These are phyloP conservation scores for Steinernema feltiae DNA, from an alignment of 1,140 invertebrate genomes.

Conservation along the genomic window DNA sequence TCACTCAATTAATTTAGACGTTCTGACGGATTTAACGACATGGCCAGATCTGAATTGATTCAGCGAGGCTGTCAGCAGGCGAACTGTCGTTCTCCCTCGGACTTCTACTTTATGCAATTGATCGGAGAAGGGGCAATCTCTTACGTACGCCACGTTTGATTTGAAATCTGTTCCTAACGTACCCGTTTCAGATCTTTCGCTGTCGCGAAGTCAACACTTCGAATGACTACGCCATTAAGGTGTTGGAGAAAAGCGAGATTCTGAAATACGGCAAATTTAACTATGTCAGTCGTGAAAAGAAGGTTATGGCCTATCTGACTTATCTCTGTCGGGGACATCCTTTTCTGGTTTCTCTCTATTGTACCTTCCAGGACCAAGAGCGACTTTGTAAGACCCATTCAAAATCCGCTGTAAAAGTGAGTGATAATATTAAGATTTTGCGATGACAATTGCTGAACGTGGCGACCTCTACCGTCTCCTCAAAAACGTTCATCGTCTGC, in stretches of 20 bases:
- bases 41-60: background rate
- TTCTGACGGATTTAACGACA: background rate
- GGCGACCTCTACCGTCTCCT: conserved; percentile 86
- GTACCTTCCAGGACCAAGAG: conserved; percentile 88
- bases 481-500: conserved; percentile 81
- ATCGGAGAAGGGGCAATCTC: conserved; percentile 51
- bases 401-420: no score
- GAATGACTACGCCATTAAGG: conserved; percentile 47
- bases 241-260: conserved; percentile 63
- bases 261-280: conserved; percentile 83
- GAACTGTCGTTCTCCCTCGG: background rate
- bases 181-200: conserved; percentile 35
- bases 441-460: conserved; percentile 85
- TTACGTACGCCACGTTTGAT: conserved; percentile 67
- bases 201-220: conserved; percentile 38
- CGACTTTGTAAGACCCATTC: conserved; percentile 74
- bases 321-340: conserved; percentile 61
- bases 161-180: background rate
- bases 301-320: conserved; percentile 66
- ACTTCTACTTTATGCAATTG: conserved; percentile 44
- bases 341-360: conserved; percentile 86
- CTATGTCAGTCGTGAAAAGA: conserved; percentile 85
- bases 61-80: background rate
- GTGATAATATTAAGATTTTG: conserved; percentile 78
- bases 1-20: background rate